A percentile compares a stretch with the other conserved stretches of the same genome.
These are phyloP conservation scores for Palythoa caribaeorum DNA, from an alignment of 92 coral and sea anemone species.

Conservation along the genomic window DNA sequence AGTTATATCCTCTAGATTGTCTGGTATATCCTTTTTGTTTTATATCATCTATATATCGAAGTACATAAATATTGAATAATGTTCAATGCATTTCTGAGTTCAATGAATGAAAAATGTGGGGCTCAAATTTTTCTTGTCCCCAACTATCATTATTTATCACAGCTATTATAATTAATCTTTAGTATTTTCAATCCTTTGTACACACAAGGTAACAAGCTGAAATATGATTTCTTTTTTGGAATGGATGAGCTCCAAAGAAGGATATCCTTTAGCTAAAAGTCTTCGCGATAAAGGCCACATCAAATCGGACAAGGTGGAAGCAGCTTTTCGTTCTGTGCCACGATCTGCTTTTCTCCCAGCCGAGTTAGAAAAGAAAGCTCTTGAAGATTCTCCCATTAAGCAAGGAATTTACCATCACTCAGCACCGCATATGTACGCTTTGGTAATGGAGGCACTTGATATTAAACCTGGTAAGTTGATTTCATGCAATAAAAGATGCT, in stretches of 20 bases:
- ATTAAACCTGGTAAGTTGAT: slow-evolving; percentile 18
- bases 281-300: not conserved
- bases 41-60: no score
- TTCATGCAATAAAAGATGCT: not conserved
- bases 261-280: not conserved
- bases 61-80: no score
- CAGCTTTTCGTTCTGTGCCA: slow-evolving; percentile 34
- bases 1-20: no score
- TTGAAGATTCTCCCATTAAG: slow-evolving; percentile 10
- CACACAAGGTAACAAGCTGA: no score
- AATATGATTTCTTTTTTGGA: not conserved
- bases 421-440: slow-evolving; percentile 31
- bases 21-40: no score
- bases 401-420: slow-evolving; percentile 32
- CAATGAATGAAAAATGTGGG: no score
- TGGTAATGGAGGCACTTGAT: slow-evolving; percentile 36
- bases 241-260: not conserved
- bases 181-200: no score
- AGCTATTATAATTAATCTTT: no score
- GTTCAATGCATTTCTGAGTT: not conserved
- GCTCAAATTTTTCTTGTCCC: no score
- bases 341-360: not conserved
- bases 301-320: slow-evolving; percentile 19
- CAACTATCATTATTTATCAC: no score
- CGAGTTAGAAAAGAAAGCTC: not conserved